Base-by-base conservation (phyloP, 1,140 invertebrate species). In the Adoxophyes honmai region DNA sequence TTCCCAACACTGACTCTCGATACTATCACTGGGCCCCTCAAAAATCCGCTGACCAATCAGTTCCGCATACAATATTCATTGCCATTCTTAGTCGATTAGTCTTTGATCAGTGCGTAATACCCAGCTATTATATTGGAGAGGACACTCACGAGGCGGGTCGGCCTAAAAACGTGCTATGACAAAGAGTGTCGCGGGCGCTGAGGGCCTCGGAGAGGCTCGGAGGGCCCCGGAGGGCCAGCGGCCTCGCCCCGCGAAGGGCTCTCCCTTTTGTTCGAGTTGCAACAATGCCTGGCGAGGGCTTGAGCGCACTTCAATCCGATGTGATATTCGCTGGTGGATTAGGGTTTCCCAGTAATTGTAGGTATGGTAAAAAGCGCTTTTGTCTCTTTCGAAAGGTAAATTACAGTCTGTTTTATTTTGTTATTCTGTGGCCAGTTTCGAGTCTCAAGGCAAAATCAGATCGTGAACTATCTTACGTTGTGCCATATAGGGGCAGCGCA, bases 151-250 rank as follows among this genome's bases (percentile, higher is more conserved):
- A 69, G 56, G 56, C 39, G 62, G 63, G 72, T 65, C 68, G 73
- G 67, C 73, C 78, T 86, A 81, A 86, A 80, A 84, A 83, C 80
- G 81, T 81, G 81, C 76, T 83, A 72, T 71, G 70, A 86, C 80
- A 86, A 86, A 84, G 79, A 81, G 74, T 78, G 72, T 74, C 69
- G 66, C 44, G 62, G 68, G 55, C 59, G 66, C 58, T 6, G 21
- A 28, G 21, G 21, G 66, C 52, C 64, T 44, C 39, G 48, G 65
- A 69, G 70, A 59, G 70, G 57, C 64, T 52, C 38, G 66, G 78
- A 28, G 21, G 21, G 66, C 52, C 64, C 18, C 15, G 52, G 65
- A 69, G 70, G 60, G 70, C 59, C 64, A 76, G 78, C 81, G 81
- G 83, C 82, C 81, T 75, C 78, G 73, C 67, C 78, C 74, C 78